phyloP scores from a whole-genome alignment of 2,113 vertebrate genomes.

The Hemiprocne comata region DNA sequence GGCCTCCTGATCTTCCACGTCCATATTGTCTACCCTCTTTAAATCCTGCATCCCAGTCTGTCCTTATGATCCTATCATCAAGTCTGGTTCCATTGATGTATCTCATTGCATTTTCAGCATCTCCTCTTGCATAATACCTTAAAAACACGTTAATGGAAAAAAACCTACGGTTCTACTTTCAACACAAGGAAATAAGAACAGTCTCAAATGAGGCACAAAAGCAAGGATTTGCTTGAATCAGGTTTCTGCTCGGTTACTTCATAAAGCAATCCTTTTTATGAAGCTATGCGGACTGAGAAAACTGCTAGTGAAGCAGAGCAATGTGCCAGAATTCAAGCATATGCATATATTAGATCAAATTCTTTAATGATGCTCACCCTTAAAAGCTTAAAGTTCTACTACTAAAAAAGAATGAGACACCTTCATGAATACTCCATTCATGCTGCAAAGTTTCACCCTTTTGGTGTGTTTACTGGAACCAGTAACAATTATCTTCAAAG shows the following conservation, averaged over 20 bases:
- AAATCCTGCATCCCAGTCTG: conserved; percentile 90
- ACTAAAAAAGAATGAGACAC: not conserved
- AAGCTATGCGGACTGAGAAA: not conserved
- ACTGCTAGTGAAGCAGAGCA: not conserved
- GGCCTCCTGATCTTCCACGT: conserved; percentile 87
- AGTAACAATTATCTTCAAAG: not conserved
- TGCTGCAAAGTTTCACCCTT: not conserved
- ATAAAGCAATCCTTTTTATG: not conserved
- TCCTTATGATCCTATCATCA: conserved; percentile 89
- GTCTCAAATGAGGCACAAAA: not conserved
- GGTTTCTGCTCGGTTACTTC: not conserved
- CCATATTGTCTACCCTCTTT: conserved; percentile 88
- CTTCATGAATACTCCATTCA: fast-evolving
- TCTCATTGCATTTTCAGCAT: conserved; percentile 87
- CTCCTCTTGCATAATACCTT: conserved; percentile 83
- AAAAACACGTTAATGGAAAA: not conserved
- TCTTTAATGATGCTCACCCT: fast-evolving
- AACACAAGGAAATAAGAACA: not conserved
- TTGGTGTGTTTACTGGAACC: not conserved
- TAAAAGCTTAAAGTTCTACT: not conserved
- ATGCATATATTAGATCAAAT: not conserved
- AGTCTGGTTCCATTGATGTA: conserved; percentile 87
- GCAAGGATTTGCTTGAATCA: not conserved
- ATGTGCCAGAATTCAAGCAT: not conserved
- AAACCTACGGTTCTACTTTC: not conserved